These are phyloP conservation scores for Myrmecophaga tridactyla DNA, from an alignment of 2,113 vertebrate genomes.

Conservation along the genomic window DNA sequence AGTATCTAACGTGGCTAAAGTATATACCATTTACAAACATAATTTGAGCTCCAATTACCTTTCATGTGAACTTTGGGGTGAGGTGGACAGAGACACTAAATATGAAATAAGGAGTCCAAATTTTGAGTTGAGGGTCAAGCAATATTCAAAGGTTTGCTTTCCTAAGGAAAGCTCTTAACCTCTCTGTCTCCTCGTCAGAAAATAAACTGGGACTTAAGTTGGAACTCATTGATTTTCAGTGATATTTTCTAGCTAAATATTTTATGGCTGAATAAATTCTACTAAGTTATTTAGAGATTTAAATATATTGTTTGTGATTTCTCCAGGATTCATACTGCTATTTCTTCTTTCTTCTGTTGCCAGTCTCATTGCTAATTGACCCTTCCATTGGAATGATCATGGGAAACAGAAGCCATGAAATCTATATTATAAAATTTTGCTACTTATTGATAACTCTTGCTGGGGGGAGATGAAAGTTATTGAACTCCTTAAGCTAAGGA, in stretches of 20 bases:
- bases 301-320: conserved; percentile 37
- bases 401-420: conserved; percentile 33
- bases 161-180: not conserved
- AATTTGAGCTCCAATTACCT: not conserved
- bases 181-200: not conserved
- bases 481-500: conserved; percentile 20
- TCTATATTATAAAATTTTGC: conserved; percentile 31
- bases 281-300: conserved; percentile 47
- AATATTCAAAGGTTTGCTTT: not conserved
- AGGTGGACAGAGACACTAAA: not conserved
- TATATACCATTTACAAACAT: not conserved
- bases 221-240: not conserved
- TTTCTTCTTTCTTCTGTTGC: not conserved
- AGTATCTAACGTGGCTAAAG: not conserved
- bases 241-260: not conserved
- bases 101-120: not conserved
- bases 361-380: conserved; percentile 51
- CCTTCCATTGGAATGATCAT: not conserved
- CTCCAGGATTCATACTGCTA: not conserved
- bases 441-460: conserved; percentile 21
- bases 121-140: not conserved
- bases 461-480: conserved; percentile 34
- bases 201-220: not conserved
- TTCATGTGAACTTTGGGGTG: not conserved
- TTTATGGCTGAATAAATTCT: conserved; percentile 10